A percentile compares a stretch with the other conserved stretches of the same genome.
phyloP scores from a whole-genome alignment of 1,140 invertebrate species.

The Goniozus legneri region DNA sequence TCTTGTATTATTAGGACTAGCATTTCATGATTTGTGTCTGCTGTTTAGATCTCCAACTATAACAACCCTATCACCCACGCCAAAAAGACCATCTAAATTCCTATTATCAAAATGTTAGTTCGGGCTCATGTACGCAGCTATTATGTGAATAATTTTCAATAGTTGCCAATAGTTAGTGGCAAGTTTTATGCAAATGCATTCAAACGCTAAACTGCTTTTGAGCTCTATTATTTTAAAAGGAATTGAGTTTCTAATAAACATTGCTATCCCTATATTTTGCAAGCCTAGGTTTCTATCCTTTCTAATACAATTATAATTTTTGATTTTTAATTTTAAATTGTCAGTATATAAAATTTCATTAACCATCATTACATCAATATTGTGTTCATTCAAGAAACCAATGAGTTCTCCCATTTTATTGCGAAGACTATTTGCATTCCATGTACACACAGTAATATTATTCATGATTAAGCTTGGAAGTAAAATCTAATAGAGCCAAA shows the following conservation, averaged over 20 bases:
- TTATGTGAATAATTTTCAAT: conserved; percentile 20
- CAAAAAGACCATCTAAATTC: conserved; percentile 18
- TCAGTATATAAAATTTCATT: conserved; percentile 24
- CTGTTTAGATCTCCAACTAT: conserved; percentile 32
- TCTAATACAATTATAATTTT: conserved; percentile 21
- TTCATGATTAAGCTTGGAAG: no score
- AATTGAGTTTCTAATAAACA: conserved; percentile 14
- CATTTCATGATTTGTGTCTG: conserved; percentile 22
- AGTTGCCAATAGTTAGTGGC: no score
- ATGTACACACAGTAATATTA: conserved; percentile 20
- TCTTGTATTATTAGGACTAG: conserved; percentile 24
- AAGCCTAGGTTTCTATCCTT: conserved; percentile 14
- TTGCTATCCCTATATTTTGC: conserved; percentile 22
- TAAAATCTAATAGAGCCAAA: no score
- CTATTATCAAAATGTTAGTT: conserved; percentile 13
- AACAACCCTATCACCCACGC: conserved; percentile 22
- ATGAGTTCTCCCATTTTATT: conserved; percentile 22
- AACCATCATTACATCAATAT: conserved; percentile 23
- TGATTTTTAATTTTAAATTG: conserved; percentile 16
- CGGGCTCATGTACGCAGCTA: conserved; percentile 26
- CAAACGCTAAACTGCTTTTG: no score
- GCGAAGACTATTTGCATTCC: conserved; percentile 29
- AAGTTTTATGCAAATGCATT: no score
- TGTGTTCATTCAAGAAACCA: conserved; percentile 16
- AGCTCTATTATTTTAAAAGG: no score